Percentiles rank a stretch among this genome's conserved stretches.
phyloP scores from a whole-genome alignment of 2,888 invertebrate genomes.

The Lepeophtheirus nordmannii region DNA sequence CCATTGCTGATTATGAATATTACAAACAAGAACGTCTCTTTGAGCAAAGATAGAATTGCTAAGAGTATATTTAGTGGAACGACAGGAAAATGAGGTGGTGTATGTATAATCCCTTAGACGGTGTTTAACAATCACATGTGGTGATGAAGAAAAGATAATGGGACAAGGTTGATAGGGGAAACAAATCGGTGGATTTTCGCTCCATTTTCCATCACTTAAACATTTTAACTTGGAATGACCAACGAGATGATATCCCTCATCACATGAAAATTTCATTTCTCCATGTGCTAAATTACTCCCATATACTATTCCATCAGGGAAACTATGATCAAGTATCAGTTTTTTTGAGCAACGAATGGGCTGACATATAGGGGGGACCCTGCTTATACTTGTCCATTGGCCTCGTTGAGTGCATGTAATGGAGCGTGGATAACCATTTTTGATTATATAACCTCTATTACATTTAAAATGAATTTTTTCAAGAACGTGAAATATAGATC shows the following conservation, averaged over 20 bases:
- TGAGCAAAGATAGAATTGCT: neutral
- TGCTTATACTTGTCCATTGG: neutral
- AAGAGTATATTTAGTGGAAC: neutral
- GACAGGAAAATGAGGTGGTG: neutral
- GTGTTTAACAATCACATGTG: neutral
- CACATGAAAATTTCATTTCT: neutral
- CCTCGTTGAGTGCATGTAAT: constrained; percentile 3
- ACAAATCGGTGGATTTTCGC: constrained; percentile 10
- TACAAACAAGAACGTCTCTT: neutral
- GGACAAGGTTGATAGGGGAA: neutral
- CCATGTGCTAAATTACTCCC: constrained; percentile 1
- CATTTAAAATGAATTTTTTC: neutral
- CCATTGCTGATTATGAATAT: neutral
- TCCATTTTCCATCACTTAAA: constrained; percentile 13
- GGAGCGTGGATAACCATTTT: neutral
- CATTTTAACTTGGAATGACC: neutral
- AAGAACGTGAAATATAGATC: neutral
- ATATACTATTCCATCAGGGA: neutral
- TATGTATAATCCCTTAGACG: neutral
- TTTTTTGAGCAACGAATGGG: neutral
- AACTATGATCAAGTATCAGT: neutral
- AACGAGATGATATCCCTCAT: neutral
- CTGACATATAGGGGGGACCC: neutral
- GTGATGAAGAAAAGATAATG: neutral
- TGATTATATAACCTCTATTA: neutral